Percentiles rank a stretch among this genome's conserved stretches.
Evolutionary conservation across 2,113 vertebrate species (phyloP).

Genomic region (Rynchops niger): DNA sequence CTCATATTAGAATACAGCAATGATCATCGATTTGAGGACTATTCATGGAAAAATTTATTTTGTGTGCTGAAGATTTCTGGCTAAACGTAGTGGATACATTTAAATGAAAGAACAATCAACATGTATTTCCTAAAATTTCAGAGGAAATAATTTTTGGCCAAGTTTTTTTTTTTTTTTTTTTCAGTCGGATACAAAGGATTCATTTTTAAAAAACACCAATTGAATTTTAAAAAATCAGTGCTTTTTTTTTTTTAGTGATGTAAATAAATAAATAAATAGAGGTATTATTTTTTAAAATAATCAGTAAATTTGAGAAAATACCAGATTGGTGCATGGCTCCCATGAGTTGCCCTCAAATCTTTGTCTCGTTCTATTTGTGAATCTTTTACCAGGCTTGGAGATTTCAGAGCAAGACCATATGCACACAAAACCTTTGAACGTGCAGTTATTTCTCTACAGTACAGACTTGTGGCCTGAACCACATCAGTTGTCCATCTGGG

Average conservation of each 20-base stretch:
- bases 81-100: background rate
- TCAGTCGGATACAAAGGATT: background rate
- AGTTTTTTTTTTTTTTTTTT: background rate
- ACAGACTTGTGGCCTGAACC: background rate
- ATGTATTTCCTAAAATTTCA: background rate
- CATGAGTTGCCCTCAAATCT: background rate
- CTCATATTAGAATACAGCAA: background rate
- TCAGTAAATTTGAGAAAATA: background rate
- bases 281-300: background rate
- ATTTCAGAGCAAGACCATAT: background rate
- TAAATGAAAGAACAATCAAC: background rate
- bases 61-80: background rate
- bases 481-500: accelerated
- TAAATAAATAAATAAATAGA: background rate
- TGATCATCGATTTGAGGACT: background rate
- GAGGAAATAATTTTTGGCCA: background rate
- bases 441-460: background rate
- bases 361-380: background rate
- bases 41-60: background rate
- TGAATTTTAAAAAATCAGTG: background rate
- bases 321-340: background rate
- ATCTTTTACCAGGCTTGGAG: background rate
- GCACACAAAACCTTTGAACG: background rate
- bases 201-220: background rate
- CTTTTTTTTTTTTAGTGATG: background rate